Evolutionary conservation across 2,113 vertebrate species (phyloP).

Genomic region (Tragelaphus imberbis): DNA sequence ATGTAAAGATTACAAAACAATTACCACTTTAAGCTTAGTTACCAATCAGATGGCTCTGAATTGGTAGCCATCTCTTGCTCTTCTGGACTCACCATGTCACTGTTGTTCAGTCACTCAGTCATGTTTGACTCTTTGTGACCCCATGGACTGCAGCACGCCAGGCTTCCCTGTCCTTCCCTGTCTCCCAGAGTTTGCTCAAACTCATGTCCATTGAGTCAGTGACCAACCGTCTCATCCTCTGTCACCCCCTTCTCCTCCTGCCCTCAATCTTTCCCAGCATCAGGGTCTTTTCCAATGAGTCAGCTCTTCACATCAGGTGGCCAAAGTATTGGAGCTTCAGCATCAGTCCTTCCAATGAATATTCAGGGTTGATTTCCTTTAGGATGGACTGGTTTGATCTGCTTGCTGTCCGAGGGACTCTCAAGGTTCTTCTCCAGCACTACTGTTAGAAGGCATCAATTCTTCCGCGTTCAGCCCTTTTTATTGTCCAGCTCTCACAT

Average conservation of each 20-base stretch:
- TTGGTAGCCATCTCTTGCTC: neutral
- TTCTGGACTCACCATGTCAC: neutral
- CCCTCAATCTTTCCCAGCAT: neutral
- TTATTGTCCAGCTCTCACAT: neutral
- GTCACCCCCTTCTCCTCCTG: neutral
- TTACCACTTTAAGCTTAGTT: neutral
- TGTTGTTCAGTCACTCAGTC: neutral
- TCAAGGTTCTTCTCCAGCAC: neutral
- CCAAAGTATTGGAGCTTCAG: neutral
- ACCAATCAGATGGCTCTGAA: neutral
- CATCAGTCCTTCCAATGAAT: neutral
- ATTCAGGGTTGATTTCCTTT: neutral
- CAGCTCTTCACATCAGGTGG: neutral
- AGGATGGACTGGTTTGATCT: neutral
- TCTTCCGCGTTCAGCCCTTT: rapidly evolving
- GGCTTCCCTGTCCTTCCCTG: neutral
- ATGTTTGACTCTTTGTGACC: neutral
- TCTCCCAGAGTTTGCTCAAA: neutral
- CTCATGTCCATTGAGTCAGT: neutral
- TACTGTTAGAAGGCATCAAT: neutral
- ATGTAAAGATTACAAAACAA: neutral
- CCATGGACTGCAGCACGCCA: neutral
- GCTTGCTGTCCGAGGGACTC: neutral
- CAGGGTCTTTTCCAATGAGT: neutral
- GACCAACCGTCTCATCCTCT: neutral